Percentiles rank a stretch among this genome's conserved stretches.
Evolutionary conservation across 2,113 vertebrate genomes (phyloP).

Genomic region (Oncorhynchus keta): DNA sequence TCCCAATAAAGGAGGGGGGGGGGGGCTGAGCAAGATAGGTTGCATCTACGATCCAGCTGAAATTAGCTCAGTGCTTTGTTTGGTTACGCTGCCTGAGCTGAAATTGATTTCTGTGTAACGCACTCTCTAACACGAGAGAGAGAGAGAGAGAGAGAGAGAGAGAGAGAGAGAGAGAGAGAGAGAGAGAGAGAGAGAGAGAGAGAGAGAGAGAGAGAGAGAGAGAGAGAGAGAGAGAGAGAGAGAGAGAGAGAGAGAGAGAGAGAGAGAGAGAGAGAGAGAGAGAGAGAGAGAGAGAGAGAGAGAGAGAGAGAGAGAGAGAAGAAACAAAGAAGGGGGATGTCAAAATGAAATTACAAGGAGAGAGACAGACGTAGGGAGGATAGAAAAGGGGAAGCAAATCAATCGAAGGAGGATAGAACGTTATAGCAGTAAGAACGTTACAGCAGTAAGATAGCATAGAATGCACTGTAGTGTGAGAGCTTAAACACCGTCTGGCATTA

Average conservation of each 20-base stretch:
- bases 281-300: too few relatives aligned
- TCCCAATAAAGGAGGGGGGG: constrained; percentile 54
- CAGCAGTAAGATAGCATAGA: constrained; percentile 15
- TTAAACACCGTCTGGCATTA: constrained; percentile 51
- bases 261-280: too few relatives aligned
- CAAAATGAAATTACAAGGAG: constrained; percentile 44
- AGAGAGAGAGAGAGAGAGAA: not conserved
- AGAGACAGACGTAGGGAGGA: constrained; percentile 10
- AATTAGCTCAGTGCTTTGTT: constrained; percentile 70
- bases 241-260: too few relatives aligned
- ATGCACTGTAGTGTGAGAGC: constrained; percentile 41
- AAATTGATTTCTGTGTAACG: constrained; percentile 76
- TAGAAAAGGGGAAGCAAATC: constrained; percentile 33
- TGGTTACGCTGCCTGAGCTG: constrained; percentile 72
- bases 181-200: too few relatives aligned
- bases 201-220: too few relatives aligned
- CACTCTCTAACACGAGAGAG: not conserved
- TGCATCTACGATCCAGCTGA: constrained; percentile 56
- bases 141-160: not conserved
- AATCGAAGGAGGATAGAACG: constrained; percentile 17
- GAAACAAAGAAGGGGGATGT: constrained; percentile 57
- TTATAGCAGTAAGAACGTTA: constrained; percentile 3
- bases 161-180: too few relatives aligned
- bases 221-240: not conserved
- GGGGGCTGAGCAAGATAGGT: constrained; percentile 55